Evolutionary conservation across 2,888 invertebrate genomes (phyloP), one percentile per base, ranked within the genome.

Genomic region (Ernsta delagoae): DNA sequence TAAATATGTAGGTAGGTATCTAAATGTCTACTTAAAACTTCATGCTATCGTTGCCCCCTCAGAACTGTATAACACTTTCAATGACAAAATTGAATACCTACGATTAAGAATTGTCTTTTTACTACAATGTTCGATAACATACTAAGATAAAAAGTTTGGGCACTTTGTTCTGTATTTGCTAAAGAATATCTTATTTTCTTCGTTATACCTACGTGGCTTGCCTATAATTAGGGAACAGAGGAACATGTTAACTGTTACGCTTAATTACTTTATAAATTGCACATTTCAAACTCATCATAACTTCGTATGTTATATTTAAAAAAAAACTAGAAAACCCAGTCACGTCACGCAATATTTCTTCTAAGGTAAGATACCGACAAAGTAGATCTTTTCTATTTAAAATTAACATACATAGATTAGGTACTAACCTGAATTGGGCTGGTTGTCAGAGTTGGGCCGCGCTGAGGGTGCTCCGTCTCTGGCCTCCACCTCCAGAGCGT

Each of bases 401-500:
- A 50, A 24, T 48, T 48, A 50, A 50, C 12, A 5, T 12, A 3
- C 8, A 12, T n/a, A n/a, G n/a, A 16, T 16, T 16, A 34, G 59
- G 36, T 7, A 77, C 82, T 59, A 83, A 98, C 99, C 99, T 95
- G 98, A 98, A 95, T 99, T 99, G 57, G 98, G 98, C 84, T 97
- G 97, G 89, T 97, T 97, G 85, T 97, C 97, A 84, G 97, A 97
- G 88, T 98, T 98, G 56, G 98, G 98, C 74, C 98, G 95, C 66
- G 98, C 98, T 11, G 99, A 99, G n/a, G 98, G 97, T 69, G 98
- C 98, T 65, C 99, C 98, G 85, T 99, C 99, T 70, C 98, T 94
- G 0, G 99, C 99, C 88, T 98, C 98, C 79, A 99, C 99, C 86
- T 99, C 98, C 83, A 99, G 93, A 48, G 99, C 99, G 93, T 99